Evolutionary conservation across 2,888 invertebrate genomes (phyloP).

Genomic region (Diaphora mendica): DNA sequence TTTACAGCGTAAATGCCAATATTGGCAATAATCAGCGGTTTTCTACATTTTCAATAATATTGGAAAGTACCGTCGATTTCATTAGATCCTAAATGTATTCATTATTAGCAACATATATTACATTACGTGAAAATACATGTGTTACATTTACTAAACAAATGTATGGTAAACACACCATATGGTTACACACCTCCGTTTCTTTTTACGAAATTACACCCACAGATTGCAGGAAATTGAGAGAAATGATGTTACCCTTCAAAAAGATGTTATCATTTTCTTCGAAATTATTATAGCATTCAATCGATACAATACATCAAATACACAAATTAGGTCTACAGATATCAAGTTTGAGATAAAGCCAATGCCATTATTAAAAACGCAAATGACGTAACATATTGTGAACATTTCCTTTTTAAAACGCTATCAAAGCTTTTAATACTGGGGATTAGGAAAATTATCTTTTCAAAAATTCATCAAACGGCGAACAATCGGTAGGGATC

Average conservation of each 20-base stretch:
- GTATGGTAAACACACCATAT: neutral
- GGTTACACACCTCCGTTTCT: neutral
- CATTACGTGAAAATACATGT: neutral
- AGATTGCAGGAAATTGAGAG: neutral
- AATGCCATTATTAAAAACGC: neutral
- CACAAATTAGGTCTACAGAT: neutral
- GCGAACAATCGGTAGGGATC: constrained; percentile 1
- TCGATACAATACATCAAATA: neutral
- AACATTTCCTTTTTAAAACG: neutral
- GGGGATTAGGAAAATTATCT: constrained; percentile 1
- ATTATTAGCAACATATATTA: neutral
- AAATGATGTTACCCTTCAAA: neutral
- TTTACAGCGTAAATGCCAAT: too few relatives aligned
- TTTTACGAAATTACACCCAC: neutral
- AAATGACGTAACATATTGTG: constrained; percentile 1
- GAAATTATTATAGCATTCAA: neutral
- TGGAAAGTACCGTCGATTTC: too few relatives aligned
- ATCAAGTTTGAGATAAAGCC: neutral
- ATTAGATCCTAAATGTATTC: too few relatives aligned
- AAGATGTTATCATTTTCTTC: neutral
- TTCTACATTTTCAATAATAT: too few relatives aligned
- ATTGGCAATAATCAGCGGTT: too few relatives aligned
- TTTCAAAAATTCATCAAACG: constrained; percentile 15
- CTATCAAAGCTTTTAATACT: constrained; percentile 5
- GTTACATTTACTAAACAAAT: neutral